Evolutionary conservation across 2,113 vertebrate genomes (phyloP), one percentile per base, ranked within the genome.

Genomic region (Podarcis raffonei): DNA sequence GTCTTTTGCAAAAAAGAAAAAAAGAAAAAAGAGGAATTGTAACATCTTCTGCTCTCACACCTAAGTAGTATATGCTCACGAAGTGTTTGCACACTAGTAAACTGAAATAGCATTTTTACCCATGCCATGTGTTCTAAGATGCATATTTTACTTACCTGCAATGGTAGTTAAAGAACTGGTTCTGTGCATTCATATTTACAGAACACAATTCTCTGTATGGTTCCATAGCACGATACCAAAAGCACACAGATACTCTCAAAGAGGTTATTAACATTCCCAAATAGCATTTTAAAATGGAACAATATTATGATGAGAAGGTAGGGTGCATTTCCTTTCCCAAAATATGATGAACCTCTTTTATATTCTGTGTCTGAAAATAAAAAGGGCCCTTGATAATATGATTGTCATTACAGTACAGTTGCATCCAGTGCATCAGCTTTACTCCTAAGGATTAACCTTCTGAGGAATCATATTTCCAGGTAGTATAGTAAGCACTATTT

Each of bases 101-200:
- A 86, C 25, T 7, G 30, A 68, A 77, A 66, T n/a, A 82, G 53
- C 32, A 79, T 35, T 22, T 69, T 35, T 80, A 25, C 59, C 8
- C 15, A 62, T 20, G 18, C 59, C 4, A 13, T 57, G 25, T 30
- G 65, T 22, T 32, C 57, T 59, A 72, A 87, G 20, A 81, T 72
- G 23, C 69, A 27, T 68, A 87, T 69, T 85, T 71, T 81, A 87
- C 78, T 87, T 87, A 87, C 78, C 79, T 87, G 68, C 30, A 87
- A 74, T 30, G 25, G 11, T 22, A 30, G n/a, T 59, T 39, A 48
- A 71, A 87, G n/a, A 72, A 20, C 42, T 39, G 32, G 53, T 87
- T 87, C 78, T 81, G 68, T 74, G 27, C 69, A 74, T 81, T 62
- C 68, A 71, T 71, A 72, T 81, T 81, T 32, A 81, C 66, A 87